These are phyloP conservation scores for Neelides sp. DNA, from an alignment of 1,140 invertebrate genomes.

Conservation along the genomic window DNA sequence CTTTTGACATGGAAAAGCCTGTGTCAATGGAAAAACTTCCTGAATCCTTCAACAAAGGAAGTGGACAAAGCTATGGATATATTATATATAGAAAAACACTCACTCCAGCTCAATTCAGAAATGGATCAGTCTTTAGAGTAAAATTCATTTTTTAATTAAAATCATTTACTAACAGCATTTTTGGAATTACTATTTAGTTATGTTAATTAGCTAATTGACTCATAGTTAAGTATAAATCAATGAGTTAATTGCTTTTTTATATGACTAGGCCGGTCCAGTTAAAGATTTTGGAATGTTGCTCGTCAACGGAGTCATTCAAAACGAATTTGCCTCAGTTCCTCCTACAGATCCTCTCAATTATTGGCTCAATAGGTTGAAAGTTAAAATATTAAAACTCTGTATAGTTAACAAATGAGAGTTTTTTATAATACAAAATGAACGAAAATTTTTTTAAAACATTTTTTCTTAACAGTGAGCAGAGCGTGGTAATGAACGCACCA, in stretches of 20 bases:
- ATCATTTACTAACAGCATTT: neutral
- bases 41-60: slow-evolving; percentile 39
- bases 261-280: slow-evolving; percentile 37
- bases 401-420: too few relatives aligned
- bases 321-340: slow-evolving; percentile 32
- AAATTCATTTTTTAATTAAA: slow-evolving; percentile 1
- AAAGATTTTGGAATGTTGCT: slow-evolving; percentile 43
- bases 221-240: neutral
- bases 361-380: slow-evolving; percentile 35
- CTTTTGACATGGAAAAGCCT: slow-evolving; percentile 24
- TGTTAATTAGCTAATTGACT: neutral
- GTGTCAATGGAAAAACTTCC: slow-evolving; percentile 45
- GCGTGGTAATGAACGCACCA: slow-evolving; percentile 9
- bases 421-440: too few relatives aligned
- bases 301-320: slow-evolving; percentile 36
- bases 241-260: neutral
- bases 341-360: slow-evolving; percentile 38
- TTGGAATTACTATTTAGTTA: neutral
- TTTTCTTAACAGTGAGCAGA: slow-evolving; percentile 11
- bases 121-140: slow-evolving; percentile 7
- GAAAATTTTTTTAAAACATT: neutral
- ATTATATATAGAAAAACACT: slow-evolving; percentile 42
- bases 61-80: slow-evolving; percentile 47
- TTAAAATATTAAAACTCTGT: neutral
- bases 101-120: slow-evolving; percentile 10